These are phyloP conservation scores for Lepilemur septentrionalis DNA, from an alignment of 2,797 vertebrate genomes.

Conservation along the genomic window DNA sequence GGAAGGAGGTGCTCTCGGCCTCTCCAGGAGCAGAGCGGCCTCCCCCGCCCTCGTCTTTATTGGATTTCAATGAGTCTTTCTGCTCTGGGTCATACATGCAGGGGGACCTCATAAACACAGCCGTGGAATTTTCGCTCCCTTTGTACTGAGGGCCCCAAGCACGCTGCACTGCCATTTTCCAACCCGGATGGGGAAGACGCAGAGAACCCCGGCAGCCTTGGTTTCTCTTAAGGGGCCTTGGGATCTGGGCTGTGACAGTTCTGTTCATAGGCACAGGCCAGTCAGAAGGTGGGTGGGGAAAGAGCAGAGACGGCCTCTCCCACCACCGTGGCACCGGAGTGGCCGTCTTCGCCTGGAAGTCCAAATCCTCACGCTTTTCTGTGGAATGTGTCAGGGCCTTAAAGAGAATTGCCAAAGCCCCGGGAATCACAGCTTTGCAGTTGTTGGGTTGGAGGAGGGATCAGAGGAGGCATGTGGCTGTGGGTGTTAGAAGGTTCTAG, in stretches of 20 bases:
- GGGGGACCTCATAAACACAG: neutral
- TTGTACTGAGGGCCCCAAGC: neutral
- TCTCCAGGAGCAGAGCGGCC: neutral
- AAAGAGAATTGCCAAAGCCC: neutral
- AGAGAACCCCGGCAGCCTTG: neutral
- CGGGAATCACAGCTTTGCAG: neutral
- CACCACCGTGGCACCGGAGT: neutral
- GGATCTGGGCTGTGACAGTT: neutral
- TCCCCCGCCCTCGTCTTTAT: neutral
- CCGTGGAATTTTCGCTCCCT: neutral
- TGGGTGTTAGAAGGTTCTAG: neutral
- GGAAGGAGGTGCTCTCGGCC: neutral
- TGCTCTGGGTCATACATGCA: neutral
- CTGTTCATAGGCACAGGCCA: neutral
- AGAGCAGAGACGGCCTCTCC: neutral
- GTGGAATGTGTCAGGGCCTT: neutral
- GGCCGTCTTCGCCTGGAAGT: neutral
- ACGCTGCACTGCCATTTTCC: accelerated
- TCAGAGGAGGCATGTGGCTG: neutral
- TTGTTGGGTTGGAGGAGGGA: neutral
- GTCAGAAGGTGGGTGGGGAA: accelerated
- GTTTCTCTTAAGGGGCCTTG: neutral
- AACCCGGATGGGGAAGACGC: neutral
- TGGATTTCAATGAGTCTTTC: constrained; percentile 43
- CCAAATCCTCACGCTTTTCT: neutral